These are phyloP conservation scores for Gallinago nigripennis DNA, from an alignment of 2,797 vertebrate genomes.

Conservation along the genomic window DNA sequence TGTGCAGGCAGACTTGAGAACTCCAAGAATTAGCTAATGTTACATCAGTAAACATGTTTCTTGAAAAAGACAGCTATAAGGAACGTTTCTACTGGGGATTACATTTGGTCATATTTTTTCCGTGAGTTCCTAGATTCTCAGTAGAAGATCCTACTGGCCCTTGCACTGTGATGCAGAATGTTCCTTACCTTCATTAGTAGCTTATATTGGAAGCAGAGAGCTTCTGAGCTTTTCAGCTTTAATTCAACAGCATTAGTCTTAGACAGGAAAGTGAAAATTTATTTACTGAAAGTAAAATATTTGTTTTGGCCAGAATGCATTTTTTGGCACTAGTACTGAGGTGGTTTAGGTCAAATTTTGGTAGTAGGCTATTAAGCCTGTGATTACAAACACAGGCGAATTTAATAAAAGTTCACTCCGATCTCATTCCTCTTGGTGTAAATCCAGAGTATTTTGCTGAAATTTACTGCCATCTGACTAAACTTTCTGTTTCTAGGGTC, in stretches of 20 bases:
- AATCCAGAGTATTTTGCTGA: slow-evolving; percentile 12
- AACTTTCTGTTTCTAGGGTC: not conserved
- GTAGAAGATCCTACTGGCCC: not conserved
- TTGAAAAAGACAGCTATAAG: not conserved
- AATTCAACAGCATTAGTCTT: not conserved
- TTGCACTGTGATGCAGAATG: not conserved
- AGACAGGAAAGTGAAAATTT: slow-evolving; percentile 27
- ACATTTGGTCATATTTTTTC: not conserved
- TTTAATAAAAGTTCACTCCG: not conserved
- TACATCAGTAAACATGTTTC: not conserved
- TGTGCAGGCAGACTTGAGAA: not conserved
- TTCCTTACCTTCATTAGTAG: not conserved
- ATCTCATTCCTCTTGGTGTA: not conserved
- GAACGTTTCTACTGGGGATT: not conserved
- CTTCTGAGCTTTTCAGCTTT: slow-evolving; percentile 6
- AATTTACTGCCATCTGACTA: not conserved
- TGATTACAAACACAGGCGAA: not conserved
- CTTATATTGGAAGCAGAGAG: slow-evolving; percentile 10
- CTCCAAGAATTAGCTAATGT: slow-evolving; percentile 18
- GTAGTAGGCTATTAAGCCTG: not conserved
- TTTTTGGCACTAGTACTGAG: not conserved
- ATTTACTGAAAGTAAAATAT: slow-evolving; percentile 55
- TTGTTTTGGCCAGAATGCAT: slow-evolving; percentile 23
- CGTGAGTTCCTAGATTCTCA: not conserved
- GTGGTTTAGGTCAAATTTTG: slow-evolving; percentile 5